Evolutionary conservation across 2,888 invertebrate genomes (phyloP).

Genomic region (Temnothorax ravouxi): DNA sequence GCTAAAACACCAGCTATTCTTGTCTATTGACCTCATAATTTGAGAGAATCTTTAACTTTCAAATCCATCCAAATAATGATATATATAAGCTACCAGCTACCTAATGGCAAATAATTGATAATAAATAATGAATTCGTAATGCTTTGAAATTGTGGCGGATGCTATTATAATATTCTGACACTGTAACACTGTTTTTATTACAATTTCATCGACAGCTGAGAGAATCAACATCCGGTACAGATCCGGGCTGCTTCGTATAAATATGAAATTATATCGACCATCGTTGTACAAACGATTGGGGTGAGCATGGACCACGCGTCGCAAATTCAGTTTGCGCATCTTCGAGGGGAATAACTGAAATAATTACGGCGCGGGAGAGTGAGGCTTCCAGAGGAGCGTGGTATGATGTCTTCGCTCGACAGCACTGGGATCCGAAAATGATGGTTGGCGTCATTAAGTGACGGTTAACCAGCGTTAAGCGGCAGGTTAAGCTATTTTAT

Average conservation of each 20-base stretch:
- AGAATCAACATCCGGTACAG: slow-evolving; percentile 16
- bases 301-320: not conserved
- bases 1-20: not conserved
- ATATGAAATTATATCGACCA: slow-evolving; percentile 28
- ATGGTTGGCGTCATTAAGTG: slow-evolving; percentile 36
- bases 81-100: not conserved
- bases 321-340: slow-evolving; percentile 34
- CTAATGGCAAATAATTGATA: not conserved
- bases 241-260: slow-evolving; percentile 21
- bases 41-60: not conserved
- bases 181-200: not conserved
- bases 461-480: slow-evolving; percentile 42
- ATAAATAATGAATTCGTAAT: not conserved
- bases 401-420: slow-evolving; percentile 38
- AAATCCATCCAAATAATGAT: not conserved
- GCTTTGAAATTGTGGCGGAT: not conserved
- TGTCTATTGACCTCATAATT: not conserved
- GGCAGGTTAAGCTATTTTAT: slow-evolving; percentile 63
- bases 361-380: slow-evolving; percentile 19
- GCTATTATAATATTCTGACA: not conserved
- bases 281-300: not conserved
- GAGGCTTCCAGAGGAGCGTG: not conserved
- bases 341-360: slow-evolving; percentile 33
- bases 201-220: not conserved
- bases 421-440: slow-evolving; percentile 33